phyloP scores from a whole-genome alignment of 2,113 vertebrate species.

The Collichthys lucidus region DNA sequence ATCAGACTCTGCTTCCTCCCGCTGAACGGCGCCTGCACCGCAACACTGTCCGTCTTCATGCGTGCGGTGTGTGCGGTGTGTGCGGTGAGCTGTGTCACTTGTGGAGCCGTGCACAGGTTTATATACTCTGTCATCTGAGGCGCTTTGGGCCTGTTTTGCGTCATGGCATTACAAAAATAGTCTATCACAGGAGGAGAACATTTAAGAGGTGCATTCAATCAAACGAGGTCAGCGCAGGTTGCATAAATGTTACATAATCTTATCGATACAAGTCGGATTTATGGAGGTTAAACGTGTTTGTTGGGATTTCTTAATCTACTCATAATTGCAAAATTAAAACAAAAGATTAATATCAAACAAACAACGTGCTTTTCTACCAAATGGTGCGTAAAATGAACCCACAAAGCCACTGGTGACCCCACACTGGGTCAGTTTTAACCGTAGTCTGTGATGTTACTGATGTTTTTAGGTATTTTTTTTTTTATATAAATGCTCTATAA shows the following conservation, averaged over 20 bases:
- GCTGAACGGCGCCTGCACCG: constrained; percentile 60
- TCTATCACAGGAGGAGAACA: neutral
- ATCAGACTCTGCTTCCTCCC: constrained; percentile 79
- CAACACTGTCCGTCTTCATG: constrained; percentile 82
- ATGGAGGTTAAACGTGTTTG: neutral
- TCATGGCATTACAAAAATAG: constrained; percentile 62
- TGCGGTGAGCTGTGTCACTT: neutral
- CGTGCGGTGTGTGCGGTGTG: neutral
- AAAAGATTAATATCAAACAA: neutral
- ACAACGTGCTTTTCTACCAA: too few relatives aligned
- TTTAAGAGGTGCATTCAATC: neutral
- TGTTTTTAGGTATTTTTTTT: too few relatives aligned
- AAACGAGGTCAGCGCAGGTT: constrained; percentile 13
- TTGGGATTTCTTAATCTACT: neutral
- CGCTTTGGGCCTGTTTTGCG: constrained; percentile 59
- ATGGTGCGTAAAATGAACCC: too few relatives aligned
- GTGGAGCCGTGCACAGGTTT: constrained; percentile 35
- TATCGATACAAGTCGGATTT: neutral
- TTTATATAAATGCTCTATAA: too few relatives aligned
- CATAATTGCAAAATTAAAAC: neutral
- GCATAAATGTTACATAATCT: neutral
- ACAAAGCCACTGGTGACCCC: too few relatives aligned
- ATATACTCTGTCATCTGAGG: constrained; percentile 55
- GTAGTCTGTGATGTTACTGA: too few relatives aligned
- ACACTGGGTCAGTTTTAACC: too few relatives aligned